A percentile compares a stretch with the other conserved stretches of the same genome.
phyloP scores from a whole-genome alignment of 2,113 vertebrate genomes.

The Platycercus adscitus region DNA sequence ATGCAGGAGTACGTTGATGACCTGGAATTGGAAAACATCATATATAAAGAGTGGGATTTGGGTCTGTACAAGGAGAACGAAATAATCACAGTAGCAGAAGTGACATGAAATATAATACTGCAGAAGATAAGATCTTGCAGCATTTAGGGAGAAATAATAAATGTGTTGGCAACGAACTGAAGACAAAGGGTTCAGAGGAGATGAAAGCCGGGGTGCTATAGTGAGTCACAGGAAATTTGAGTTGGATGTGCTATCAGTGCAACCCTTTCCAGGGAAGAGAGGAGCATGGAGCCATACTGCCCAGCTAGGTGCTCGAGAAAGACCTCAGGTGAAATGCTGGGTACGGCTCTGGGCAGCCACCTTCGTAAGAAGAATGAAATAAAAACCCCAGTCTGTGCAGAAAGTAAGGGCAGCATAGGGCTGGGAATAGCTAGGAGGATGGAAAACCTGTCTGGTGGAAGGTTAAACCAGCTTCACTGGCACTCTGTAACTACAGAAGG shows the following conservation, averaged over 20 bases:
- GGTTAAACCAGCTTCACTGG: not conserved
- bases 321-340: rapidly evolving
- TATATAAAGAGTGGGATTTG: not conserved
- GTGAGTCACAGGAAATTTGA: not conserved
- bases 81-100: conserved; percentile 10
- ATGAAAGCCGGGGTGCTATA: not conserved
- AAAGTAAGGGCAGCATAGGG: not conserved
- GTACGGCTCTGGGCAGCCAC: not conserved
- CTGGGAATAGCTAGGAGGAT: not conserved
- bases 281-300: rapidly evolving
- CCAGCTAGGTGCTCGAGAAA: not conserved
- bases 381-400: rapidly evolving
- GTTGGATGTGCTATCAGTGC: not conserved
- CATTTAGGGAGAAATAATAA: conserved; percentile 6
- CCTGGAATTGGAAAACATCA: not conserved
- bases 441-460: not conserved
- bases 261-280: not conserved
- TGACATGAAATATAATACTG: not conserved
- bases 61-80: not conserved
- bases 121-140: not conserved
- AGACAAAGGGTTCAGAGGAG: not conserved
- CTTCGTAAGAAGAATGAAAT: not conserved
- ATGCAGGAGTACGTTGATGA: not conserved
- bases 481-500: not conserved
- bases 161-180: not conserved